Evolutionary conservation across 2,888 invertebrate genomes (phyloP).

Genomic region (Agrotis segetum): DNA sequence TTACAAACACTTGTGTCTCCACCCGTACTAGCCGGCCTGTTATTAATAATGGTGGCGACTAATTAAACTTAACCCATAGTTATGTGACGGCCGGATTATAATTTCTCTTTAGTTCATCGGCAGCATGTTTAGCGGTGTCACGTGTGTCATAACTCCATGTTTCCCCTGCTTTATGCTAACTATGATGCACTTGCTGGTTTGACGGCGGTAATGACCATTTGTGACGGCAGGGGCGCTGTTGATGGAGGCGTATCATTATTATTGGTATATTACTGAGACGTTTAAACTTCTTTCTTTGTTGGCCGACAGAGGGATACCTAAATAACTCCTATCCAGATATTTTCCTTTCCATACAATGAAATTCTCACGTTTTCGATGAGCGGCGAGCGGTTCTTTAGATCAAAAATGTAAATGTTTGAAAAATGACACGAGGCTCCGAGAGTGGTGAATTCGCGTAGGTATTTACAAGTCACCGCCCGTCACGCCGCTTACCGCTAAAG

Average conservation of each 20-base stretch:
- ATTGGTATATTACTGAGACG: background rate
- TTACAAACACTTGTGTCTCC: slow-evolving; percentile 16
- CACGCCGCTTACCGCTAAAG: too few relatives aligned
- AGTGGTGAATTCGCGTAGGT: too few relatives aligned
- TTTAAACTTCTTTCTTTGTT: too few relatives aligned
- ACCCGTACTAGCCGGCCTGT: slow-evolving; percentile 36
- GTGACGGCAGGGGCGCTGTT: slow-evolving; percentile 21
- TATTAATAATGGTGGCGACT: slow-evolving; percentile 77
- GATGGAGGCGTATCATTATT: slow-evolving; percentile 1
- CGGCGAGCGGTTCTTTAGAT: too few relatives aligned
- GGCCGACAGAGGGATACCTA: too few relatives aligned
- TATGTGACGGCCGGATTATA: slow-evolving; percentile 79
- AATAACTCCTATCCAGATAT: too few relatives aligned
- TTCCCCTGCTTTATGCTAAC: slow-evolving; percentile 52
- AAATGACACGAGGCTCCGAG: too few relatives aligned
- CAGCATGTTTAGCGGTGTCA: slow-evolving; percentile 52
- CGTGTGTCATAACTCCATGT: slow-evolving; percentile 59
- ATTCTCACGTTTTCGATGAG: too few relatives aligned
- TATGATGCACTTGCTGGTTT: slow-evolving; percentile 50
- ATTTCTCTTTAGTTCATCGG: slow-evolving; percentile 81
- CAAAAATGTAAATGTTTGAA: too few relatives aligned
- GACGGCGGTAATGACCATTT: slow-evolving; percentile 51
- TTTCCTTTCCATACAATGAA: too few relatives aligned
- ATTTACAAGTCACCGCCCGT: too few relatives aligned
- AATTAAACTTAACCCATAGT: slow-evolving; percentile 83